Conservation (phyloP, 2,797 vertebrate species). For the Perodicticus potto region DNA sequence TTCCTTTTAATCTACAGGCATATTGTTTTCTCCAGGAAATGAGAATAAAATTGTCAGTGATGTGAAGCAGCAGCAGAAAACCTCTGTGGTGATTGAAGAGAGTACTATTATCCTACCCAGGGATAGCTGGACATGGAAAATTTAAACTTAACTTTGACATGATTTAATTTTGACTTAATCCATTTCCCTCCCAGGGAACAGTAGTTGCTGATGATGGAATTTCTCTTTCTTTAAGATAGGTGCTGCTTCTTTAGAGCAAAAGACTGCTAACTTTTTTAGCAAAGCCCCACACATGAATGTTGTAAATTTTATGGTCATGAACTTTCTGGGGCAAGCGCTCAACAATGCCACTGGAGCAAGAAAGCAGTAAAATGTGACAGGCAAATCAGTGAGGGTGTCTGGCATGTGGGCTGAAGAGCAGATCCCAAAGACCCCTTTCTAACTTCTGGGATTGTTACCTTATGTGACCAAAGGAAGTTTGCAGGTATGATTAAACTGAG, state of each 20-base stretch:
- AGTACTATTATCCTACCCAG: not conserved
- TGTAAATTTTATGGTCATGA: not conserved
- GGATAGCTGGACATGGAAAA: not conserved
- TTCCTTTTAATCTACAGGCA: not conserved
- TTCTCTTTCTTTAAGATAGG: not conserved
- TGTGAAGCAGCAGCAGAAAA: not conserved
- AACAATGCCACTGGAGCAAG: not conserved
- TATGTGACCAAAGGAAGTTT: not conserved
- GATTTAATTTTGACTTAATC: not conserved
- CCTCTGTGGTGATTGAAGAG: not conserved
- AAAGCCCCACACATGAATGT: not conserved
- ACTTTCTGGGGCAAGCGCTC: not conserved
- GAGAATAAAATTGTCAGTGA: constrained; percentile 29
- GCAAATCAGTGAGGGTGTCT: not conserved
- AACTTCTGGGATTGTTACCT: not conserved
- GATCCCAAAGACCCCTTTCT: not conserved
- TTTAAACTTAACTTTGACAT: not conserved
- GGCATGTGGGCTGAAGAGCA: not conserved
- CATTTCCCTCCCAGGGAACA: not conserved
- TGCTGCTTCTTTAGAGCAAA: not conserved
- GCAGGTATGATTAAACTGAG: not conserved
- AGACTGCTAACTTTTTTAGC: not conserved
- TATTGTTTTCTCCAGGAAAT: not conserved
- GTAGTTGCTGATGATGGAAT: not conserved
- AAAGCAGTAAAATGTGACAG: not conserved